Percentiles rank a stretch among this genome's conserved stretches.
Evolutionary conservation across 2,113 vertebrate genomes (phyloP).

Genomic region (Sapayoa aenigma): DNA sequence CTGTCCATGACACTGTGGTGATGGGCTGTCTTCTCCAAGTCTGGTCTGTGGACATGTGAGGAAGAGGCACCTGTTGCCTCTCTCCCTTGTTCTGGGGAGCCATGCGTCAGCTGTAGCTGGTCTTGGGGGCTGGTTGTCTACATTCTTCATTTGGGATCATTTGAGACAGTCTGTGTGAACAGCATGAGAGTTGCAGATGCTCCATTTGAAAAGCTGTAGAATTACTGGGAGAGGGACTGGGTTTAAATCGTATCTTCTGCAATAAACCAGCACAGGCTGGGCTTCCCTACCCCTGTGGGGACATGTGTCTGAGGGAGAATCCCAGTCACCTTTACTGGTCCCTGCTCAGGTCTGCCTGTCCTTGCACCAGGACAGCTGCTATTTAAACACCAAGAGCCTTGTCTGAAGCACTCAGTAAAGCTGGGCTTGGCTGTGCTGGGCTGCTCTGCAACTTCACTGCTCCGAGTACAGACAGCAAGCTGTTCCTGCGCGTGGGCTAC

Average conservation of each 20-base stretch:
- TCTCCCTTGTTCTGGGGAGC: neutral
- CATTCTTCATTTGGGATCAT: neutral
- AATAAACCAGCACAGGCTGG: neutral
- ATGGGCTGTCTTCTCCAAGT: neutral
- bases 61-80: neutral
- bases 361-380: neutral
- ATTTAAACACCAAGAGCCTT: neutral
- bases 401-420: neutral
- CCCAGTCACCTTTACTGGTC: neutral
- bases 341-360: neutral
- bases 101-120: neutral
- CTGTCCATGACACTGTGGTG: neutral
- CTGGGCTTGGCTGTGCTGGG: neutral
- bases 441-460: neutral
- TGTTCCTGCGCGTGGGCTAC: constrained; percentile 54
- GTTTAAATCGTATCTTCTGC: neutral
- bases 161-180: neutral
- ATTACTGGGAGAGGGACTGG: neutral
- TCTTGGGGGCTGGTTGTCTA: neutral
- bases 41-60: neutral
- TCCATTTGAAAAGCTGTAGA: neutral
- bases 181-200: neutral
- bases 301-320: neutral
- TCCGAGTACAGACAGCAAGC: constrained; percentile 18
- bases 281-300: neutral